Evolutionary conservation across 2,888 invertebrate species (phyloP).

Genomic region (Agonopterix subpropinquella): DNA sequence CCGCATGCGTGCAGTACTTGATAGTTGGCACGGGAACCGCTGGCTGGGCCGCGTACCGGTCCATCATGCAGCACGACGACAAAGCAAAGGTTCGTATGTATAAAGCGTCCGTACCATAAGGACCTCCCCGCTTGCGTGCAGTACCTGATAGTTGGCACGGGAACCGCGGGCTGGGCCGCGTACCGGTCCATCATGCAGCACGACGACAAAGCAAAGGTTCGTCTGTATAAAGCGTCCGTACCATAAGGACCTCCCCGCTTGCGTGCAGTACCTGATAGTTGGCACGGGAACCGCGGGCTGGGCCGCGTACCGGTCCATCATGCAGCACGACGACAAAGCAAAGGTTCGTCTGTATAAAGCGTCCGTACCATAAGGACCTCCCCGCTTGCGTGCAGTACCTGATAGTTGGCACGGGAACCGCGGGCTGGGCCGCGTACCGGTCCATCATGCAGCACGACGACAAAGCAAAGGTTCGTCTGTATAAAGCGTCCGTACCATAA

Average conservation of each 20-base stretch:
- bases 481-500: conserved; percentile 26
- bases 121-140: conserved; percentile 62
- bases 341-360: conserved; percentile 32
- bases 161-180: conserved; percentile 60
- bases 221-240: conserved; percentile 20
- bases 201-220: conserved; percentile 55
- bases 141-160: conserved; percentile 57
- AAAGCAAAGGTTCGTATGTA: conserved; percentile 43
- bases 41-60: conserved; percentile 56
- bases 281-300: conserved; percentile 58
- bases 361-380: conserved; percentile 42
- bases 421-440: conserved; percentile 59
- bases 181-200: conserved; percentile 52
- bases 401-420: conserved; percentile 53
- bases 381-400: conserved; percentile 64
- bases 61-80: conserved; percentile 53
- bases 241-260: conserved; percentile 48
- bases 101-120: conserved; percentile 26
- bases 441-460: conserved; percentile 53
- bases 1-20: conserved; percentile 61
- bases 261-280: conserved; percentile 62
- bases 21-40: conserved; percentile 57
- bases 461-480: conserved; percentile 43
- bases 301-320: conserved; percentile 56
- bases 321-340: conserved; percentile 49